Base-by-base conservation (phyloP, 1,140 invertebrate genomes). In the Ceratina calcarata region DNA sequence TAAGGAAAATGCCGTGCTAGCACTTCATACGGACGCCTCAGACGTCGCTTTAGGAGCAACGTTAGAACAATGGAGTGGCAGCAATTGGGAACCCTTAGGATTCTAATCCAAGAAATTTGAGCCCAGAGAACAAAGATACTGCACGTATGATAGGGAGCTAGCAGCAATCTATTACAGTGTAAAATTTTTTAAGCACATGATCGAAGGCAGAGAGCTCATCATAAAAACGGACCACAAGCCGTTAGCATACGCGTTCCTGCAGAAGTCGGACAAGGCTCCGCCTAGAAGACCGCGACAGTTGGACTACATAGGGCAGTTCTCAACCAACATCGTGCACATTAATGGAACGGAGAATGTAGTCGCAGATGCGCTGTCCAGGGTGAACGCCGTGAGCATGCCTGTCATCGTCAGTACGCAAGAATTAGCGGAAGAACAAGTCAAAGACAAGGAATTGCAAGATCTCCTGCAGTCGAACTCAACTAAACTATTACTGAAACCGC, bases 141-240 rank as follows among this genome's bases (percentile, higher is more conserved):
- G 2, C 27, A 32, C 27, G 27, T 32, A 32, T 32, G 27, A 32
- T 32, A 32, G 27, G 27, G 27, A 32, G 4, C 27, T 32, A 4
- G 27, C 27, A 32, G 27, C 62, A 16, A 57, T 75, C 8, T 75
- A 65, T 20, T 6, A 53, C 2, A 20, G 15, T 16, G 6, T 66
- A n/a, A 66, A 66, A 49, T 45, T 27, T 55, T 57, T 57, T 13
- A n/a, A 24, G n/a, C 51, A 75, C 32, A 16, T 75, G 18, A 8
- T 65, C 3, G 49, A 57, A 12, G 60, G 62, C 12, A 27, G 62
- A 15, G 49, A 66, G 32, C 10, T 75, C 6, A 27, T 12, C 13
- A 66, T 75, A 7, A 3, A 37, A 37, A 65, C 72, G 3, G 27
- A 66, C n/a, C 72, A 75, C 20, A 75, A 65, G 45, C 72, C 62